A percentile compares a stretch with the other conserved stretches of the same genome.
Evolutionary conservation across 2,113 vertebrate genomes (phyloP).

Genomic region (Oncorhynchus masou): DNA sequence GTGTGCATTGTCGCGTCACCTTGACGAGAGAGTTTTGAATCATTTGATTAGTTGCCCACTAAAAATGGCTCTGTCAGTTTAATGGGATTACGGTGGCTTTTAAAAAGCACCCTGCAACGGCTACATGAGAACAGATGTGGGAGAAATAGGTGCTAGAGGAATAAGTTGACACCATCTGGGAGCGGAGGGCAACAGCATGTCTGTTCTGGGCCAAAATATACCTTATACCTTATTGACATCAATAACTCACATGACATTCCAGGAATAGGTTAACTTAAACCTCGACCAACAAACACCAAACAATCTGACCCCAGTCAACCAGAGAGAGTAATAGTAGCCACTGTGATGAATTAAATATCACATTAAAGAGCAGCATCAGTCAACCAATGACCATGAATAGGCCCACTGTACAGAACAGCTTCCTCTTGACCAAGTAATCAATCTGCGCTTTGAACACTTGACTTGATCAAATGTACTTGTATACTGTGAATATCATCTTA

Average conservation of each 20-base stretch:
- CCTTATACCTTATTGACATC: not conserved
- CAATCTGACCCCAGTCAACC: no score
- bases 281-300: no score
- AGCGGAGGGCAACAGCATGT: not conserved
- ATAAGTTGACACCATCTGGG: not conserved
- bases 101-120: slow-evolving; percentile 27
- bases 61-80: slow-evolving; percentile 61
- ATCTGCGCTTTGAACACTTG: not conserved
- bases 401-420: not conserved
- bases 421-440: not conserved
- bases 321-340: no score
- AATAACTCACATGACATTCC: not conserved
- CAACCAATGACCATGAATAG: not conserved
- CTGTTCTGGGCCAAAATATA: not conserved
- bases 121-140: slow-evolving; percentile 9
- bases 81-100: slow-evolving; percentile 57
- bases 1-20: slow-evolving; percentile 61
- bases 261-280: no score
- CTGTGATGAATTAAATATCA: not conserved
- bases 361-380: not conserved
- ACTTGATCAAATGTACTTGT: not conserved
- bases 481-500: not conserved
- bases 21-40: slow-evolving; percentile 70
- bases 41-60: slow-evolving; percentile 67
- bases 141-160: slow-evolving; percentile 1